Percentiles rank a stretch among this genome's conserved stretches.
phyloP scores from a whole-genome alignment of 2,888 invertebrate genomes.

The Griposia aprilina region DNA sequence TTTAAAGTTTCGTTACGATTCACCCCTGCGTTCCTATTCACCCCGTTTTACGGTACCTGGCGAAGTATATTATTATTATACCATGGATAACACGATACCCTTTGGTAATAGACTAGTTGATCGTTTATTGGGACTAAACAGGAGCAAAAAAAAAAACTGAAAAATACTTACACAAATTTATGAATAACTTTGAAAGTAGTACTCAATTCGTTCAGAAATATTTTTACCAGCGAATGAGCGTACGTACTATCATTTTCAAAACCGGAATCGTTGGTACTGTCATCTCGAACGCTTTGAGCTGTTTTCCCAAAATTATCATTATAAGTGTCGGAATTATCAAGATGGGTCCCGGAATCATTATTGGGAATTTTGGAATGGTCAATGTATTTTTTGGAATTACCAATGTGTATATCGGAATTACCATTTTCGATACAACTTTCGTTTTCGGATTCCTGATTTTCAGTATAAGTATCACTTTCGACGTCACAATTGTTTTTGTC shows the following conservation, averaged over 20 bases:
- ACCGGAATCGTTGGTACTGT: constrained; percentile 69
- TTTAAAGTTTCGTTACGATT: too few species aligned
- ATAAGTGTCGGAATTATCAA: neutral
- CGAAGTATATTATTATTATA: too few species aligned
- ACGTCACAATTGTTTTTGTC: neutral
- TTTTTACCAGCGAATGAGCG: constrained; percentile 65
- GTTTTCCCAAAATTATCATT: neutral
- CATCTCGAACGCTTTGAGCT: constrained; percentile 6
- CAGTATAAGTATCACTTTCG: constrained; percentile 15
- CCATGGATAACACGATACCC: too few species aligned
- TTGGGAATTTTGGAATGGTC: neutral
- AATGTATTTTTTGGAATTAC: constrained; percentile 1
- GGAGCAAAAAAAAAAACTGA: too few species aligned
- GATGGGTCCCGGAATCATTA: neutral
- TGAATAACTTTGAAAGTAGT: constrained; percentile 69
- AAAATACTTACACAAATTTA: constrained; percentile 78
- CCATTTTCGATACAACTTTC: neutral
- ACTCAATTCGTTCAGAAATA: constrained; percentile 73
- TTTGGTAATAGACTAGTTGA: neutral
- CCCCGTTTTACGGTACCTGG: too few species aligned
- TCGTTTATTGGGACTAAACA: neutral
- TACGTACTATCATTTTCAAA: constrained; percentile 69
- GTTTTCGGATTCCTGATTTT: neutral
- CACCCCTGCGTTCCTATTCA: too few species aligned
- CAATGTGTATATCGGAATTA: neutral